phyloP scores from a whole-genome alignment of 2,113 vertebrate genomes.

The Lathamus discolor region DNA sequence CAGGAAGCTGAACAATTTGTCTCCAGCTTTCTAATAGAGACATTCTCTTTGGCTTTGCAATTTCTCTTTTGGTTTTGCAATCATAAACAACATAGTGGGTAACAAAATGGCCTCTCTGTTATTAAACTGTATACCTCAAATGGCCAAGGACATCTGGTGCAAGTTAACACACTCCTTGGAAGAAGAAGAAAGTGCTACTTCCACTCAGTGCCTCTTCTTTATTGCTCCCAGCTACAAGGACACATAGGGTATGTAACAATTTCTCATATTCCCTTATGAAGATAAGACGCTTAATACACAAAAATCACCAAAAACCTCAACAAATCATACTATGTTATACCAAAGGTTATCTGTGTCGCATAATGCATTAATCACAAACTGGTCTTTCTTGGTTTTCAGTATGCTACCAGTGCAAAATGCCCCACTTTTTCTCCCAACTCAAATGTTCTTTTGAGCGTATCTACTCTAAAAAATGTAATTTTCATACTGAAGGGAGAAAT shows the following conservation, averaged over 20 bases:
- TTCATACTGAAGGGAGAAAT: neutral
- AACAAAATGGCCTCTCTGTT: neutral
- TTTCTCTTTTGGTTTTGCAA: neutral
- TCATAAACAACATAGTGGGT: neutral
- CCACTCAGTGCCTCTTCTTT: neutral
- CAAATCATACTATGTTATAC: neutral
- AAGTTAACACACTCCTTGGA: neutral
- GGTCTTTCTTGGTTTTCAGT: neutral
- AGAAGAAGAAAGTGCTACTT: neutral
- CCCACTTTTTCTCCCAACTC: neutral
- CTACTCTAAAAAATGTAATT: neutral
- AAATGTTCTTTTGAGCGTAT: neutral
- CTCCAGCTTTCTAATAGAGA: neutral
- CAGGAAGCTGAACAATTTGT: neutral
- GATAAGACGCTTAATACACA: neutral
- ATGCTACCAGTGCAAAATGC: neutral
- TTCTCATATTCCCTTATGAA: neutral
- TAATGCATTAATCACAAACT: neutral
- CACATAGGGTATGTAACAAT: neutral
- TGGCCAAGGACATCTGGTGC: neutral
- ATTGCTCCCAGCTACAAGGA: neutral
- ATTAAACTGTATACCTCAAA: neutral
- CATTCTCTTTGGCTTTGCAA: neutral
- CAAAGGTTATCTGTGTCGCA: neutral
- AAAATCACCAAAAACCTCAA: neutral